phyloP scores from a whole-genome alignment of 2,113 vertebrate species.

The Emydura subglobosa region DNA sequence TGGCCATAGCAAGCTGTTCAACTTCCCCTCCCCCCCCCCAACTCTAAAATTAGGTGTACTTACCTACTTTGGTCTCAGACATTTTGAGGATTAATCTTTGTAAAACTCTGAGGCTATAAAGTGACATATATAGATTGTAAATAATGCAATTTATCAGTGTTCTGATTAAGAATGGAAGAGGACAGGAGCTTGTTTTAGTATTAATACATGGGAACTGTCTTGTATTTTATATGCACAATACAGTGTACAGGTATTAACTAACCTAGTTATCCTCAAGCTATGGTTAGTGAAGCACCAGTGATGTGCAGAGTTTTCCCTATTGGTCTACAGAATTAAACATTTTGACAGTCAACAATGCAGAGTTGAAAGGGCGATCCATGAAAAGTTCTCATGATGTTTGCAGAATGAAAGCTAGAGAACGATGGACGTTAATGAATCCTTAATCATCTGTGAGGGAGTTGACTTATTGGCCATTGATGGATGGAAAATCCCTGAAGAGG shows the following conservation, averaged over 20 bases:
- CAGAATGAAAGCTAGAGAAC: no score
- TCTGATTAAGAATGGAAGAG: not conserved
- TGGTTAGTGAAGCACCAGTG: not conserved
- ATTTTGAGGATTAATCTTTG: accelerated
- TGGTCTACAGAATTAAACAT: not conserved
- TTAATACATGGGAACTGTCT: not conserved
- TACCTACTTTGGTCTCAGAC: not conserved
- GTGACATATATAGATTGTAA: not conserved
- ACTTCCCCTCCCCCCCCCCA: accelerated
- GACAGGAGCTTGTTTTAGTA: not conserved
- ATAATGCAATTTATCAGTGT: not conserved
- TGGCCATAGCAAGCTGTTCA: not conserved
- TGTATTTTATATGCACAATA: accelerated
- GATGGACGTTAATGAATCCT: no score
- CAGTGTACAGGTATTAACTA: accelerated
- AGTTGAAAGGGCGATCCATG: no score
- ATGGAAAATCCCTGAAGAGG: no score
- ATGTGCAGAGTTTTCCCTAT: not conserved
- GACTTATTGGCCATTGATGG: no score
- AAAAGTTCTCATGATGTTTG: no score
- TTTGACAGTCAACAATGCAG: not conserved
- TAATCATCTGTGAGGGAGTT: no score
- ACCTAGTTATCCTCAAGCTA: not conserved
- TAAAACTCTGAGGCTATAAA: not conserved
- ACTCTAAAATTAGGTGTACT: accelerated